phyloP scores from a whole-genome alignment of 1,140 invertebrate genomes.

The Laupala kohalensis region DNA sequence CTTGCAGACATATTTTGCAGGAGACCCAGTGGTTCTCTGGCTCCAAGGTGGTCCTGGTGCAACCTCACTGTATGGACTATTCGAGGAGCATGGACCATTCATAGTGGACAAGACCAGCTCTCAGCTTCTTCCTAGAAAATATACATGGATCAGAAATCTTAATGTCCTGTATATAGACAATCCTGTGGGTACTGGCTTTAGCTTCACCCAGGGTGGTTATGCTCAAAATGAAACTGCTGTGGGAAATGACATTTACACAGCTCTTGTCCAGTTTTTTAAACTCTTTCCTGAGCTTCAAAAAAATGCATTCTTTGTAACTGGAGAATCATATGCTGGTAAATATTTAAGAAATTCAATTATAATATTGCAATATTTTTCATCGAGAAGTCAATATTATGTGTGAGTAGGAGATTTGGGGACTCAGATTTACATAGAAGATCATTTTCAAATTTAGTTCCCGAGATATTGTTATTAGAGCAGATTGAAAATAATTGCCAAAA shows the following conservation, averaged over 20 bases:
- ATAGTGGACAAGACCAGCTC: conserved; percentile 40
- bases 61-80: conserved; percentile 65
- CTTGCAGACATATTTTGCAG: no score
- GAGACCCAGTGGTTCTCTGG: conserved; percentile 67
- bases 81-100: conserved; percentile 70
- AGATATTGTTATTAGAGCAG: no score
- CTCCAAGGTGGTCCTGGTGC: conserved; percentile 74
- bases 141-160: conserved; percentile 59
- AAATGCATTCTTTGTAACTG: conserved; percentile 64
- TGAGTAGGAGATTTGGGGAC: not conserved
- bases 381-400: not conserved
- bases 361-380: not conserved
- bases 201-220: conserved; percentile 54
- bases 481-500: no score
- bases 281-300: conserved; percentile 50
- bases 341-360: not conserved
- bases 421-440: no score
- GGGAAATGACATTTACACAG: conserved; percentile 48
- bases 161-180: conserved; percentile 77
- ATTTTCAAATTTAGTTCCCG: no score
- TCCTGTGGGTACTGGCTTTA: conserved; percentile 71
- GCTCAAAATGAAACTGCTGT: conserved; percentile 49
- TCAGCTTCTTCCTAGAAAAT: conserved; percentile 43
- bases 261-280: conserved; percentile 56
- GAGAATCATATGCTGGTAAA: conserved; percentile 74